phyloP scores from a whole-genome alignment of 2,113 vertebrate genomes.

The Piliocolobus tephrosceles region DNA sequence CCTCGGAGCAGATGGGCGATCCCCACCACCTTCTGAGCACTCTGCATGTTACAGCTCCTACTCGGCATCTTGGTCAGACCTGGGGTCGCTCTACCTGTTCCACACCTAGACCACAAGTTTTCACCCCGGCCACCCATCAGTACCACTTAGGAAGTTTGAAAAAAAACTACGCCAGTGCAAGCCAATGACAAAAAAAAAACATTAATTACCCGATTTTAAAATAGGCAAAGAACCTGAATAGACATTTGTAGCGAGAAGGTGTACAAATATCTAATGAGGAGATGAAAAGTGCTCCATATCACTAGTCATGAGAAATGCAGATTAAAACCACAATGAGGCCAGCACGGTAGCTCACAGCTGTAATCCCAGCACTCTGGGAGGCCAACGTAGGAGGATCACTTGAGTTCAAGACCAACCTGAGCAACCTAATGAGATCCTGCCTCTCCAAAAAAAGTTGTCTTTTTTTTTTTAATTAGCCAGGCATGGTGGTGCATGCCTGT shows the following conservation, averaged over 20 bases:
- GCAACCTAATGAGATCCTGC: too few species aligned
- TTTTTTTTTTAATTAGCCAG: too few species aligned
- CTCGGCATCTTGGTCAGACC: neutral
- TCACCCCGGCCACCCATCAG: neutral
- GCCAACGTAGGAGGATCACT: too few species aligned
- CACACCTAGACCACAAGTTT: neutral
- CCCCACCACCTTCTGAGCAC: neutral
- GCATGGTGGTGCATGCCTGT: too few species aligned
- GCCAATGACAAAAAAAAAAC: neutral
- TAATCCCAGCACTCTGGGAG: too few species aligned
- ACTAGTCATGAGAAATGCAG: neutral
- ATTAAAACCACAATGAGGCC: too few species aligned
- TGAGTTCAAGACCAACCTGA: too few species aligned
- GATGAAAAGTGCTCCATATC: neutral
- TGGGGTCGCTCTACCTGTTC: neutral
- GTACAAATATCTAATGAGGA: too few species aligned
- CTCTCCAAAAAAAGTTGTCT: too few species aligned
- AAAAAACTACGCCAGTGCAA: neutral
- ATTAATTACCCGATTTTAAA: neutral
- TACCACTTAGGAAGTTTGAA: neutral
- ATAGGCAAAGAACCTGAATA: neutral
- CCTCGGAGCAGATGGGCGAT: too few species aligned
- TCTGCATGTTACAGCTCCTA: rapidly evolving
- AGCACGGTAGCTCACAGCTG: too few species aligned
- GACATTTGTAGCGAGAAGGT: neutral